Base-by-base conservation (phyloP, 2,888 invertebrate genomes). In the Aphodius sticticus region DNA sequence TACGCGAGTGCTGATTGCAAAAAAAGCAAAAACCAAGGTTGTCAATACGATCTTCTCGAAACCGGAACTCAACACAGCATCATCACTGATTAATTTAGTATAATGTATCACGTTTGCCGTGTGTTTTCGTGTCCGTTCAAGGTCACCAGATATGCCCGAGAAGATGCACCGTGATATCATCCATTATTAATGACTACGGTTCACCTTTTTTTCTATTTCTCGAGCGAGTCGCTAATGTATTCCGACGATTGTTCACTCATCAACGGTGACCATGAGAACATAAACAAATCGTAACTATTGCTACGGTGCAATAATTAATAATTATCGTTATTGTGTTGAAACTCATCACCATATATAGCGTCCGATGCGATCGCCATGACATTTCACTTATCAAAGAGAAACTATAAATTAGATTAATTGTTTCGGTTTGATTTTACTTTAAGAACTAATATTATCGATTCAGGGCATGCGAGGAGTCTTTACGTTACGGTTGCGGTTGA, bases 111-210 rank as follows among this genome's bases (percentile, higher is more conserved):
- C 53, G 53, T 53, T 53, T 53, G 53, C 53, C 53, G 53, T 53
- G 6, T 53, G 53, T 53, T 53, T 53, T 53, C 12, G 53, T 53
- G 53, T 5, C 53, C 53, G 53, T 53, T 53, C 53, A 53, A 53
- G 53, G 53, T 53, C 53, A 53, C 53, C 53, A 53, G 53, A 53
- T 53, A 53, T 53, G 74, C 74, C 37, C 74, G 74, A 16, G 37
- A 74, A 36, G 74, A 74, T 74, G 74, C 74, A 74, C 74, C 74
- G 74, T 74, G 74, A 74, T 74, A 74, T 74, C 74, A 74, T 74
- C 74, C 74, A 37, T 37, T 36, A 74, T 74, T 74, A 74, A 37
- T 53, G 53, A 53, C 53, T 53, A 53, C 53, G 4, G 53, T 53
- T 53, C 53, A 53, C 53, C 53, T 53, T 53, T 53, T 53, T 53